Percentiles rank a stretch among this genome's conserved stretches.
phyloP scores from a whole-genome alignment of 2,888 invertebrate genomes.

The Gasteruption jaculator region DNA sequence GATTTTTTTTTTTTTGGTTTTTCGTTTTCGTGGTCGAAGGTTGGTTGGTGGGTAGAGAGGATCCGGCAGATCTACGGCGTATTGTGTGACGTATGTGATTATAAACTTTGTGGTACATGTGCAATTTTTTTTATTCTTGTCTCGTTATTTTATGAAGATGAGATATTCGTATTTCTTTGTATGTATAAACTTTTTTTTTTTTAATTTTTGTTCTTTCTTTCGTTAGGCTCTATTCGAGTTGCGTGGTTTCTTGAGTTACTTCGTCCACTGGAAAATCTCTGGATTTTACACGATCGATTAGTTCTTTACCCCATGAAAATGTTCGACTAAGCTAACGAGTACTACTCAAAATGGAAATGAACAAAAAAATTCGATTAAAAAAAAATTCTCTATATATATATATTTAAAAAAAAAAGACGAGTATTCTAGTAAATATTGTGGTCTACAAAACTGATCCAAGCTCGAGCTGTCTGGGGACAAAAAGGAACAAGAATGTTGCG shows the following conservation, averaged over 20 bases:
- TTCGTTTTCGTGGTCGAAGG: conserved; percentile 31
- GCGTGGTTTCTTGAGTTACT: background rate
- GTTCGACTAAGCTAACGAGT: no score
- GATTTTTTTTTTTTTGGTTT: conserved; percentile 12
- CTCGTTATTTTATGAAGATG: background rate
- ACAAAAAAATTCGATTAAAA: no score
- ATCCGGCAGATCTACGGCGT: conserved; percentile 46
- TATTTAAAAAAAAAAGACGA: no score
- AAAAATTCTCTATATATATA: no score
- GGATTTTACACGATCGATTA: no score
- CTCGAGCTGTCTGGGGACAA: no score
- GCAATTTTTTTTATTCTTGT: conserved; percentile 11
- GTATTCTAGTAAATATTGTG: no score
- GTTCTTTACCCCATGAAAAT: no score
- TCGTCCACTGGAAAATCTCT: no score
- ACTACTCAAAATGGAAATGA: no score
- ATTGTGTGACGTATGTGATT: conserved; percentile 39
- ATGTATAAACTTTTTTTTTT: conserved; percentile 7
- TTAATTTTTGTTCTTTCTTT: conserved; percentile 12
- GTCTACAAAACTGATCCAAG: no score
- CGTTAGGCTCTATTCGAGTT: conserved; percentile 18
- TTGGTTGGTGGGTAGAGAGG: conserved; percentile 35
- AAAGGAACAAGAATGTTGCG: no score
- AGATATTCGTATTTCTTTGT: conserved; percentile 12
- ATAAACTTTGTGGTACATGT: conserved; percentile 19